These are phyloP conservation scores for Ecdyonurus torrentis DNA, from an alignment of 2,888 invertebrate species.

Conservation along the genomic window DNA sequence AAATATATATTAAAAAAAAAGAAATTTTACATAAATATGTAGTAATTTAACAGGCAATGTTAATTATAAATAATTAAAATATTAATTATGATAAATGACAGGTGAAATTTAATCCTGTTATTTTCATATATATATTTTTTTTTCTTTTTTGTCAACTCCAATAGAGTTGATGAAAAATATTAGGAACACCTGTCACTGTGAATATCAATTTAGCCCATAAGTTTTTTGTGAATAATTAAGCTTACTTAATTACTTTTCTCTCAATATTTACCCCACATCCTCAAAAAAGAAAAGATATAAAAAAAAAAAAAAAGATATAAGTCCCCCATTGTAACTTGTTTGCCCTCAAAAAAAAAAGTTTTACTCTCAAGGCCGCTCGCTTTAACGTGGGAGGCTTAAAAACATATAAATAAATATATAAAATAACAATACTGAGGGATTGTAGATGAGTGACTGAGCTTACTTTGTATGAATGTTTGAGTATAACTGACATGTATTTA, in stretches of 20 bases:
- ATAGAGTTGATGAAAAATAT: too few species aligned
- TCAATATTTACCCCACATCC: background rate
- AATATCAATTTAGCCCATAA: background rate
- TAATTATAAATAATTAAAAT: too few species aligned
- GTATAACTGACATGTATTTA: background rate
- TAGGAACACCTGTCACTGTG: background rate
- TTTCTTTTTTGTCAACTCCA: too few species aligned
- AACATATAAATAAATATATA: too few species aligned
- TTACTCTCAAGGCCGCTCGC: background rate
- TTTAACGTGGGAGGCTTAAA: background rate
- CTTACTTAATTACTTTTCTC: too few species aligned
- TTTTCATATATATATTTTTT: too few species aligned
- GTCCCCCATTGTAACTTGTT: background rate
- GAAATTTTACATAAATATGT: too few species aligned
- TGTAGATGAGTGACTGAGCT: background rate
- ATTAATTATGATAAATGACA: too few species aligned
- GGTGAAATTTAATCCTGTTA: too few species aligned
- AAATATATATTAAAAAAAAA: too few species aligned
- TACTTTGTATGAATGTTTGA: background rate
- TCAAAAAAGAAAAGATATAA: too few species aligned
- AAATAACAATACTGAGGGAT: background rate
- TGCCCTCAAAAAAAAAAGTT: background rate
- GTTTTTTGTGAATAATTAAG: background rate
- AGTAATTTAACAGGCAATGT: too few species aligned
- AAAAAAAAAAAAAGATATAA: background rate